Base-by-base conservation (phyloP, 2,888 invertebrate species). In the Parochlus steinenii region DNA sequence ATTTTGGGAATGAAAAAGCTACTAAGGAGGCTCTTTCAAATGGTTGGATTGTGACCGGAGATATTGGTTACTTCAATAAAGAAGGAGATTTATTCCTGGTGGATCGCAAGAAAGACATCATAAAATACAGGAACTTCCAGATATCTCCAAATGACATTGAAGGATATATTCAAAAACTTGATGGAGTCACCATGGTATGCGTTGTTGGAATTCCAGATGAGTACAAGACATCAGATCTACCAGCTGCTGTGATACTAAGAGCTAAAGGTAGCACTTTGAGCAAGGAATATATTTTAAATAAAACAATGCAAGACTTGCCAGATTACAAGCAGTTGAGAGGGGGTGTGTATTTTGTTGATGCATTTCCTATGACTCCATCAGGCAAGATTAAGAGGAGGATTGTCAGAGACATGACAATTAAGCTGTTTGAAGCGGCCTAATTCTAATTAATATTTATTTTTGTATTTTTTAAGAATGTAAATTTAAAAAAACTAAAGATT, bases 161-260 rank as follows among this genome's bases (percentile, higher is more conserved):
- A 14, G 8, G 15, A 2, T n/a, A 35, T 5, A 25, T 41, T 6
- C 20, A 31, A 5, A 6, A 27, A 15, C 31, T 25, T 31, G 31
- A 37, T 11, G 27, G 32, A 5, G 32, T 37, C 7, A 12, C 10
- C 2, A 8, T n/a, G 8, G 22, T 22, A 22, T 23, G 22, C n/a
- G 37, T 37, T 37, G 23, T 37, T 16, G 37, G 37, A 16, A 25
- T 37, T 37, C 18, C 17, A 8, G 26, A 35, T 11, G 6, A 16
- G 15, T n/a, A 8, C 6, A n/a, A 6, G 2, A 18, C 48, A 6
- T 53, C 51, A 1, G 55, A 55, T 45, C 46, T 55, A 1, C 54
- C 55, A 3, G 53, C 54, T 4, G 56, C 53, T 0, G 51, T 53
- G 0, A 48, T 56, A 0, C 48, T 54, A 2, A 50, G 49, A 19